Conservation (phyloP, 1,140 invertebrate species). For the Hylyphantes graminicola region DNA sequence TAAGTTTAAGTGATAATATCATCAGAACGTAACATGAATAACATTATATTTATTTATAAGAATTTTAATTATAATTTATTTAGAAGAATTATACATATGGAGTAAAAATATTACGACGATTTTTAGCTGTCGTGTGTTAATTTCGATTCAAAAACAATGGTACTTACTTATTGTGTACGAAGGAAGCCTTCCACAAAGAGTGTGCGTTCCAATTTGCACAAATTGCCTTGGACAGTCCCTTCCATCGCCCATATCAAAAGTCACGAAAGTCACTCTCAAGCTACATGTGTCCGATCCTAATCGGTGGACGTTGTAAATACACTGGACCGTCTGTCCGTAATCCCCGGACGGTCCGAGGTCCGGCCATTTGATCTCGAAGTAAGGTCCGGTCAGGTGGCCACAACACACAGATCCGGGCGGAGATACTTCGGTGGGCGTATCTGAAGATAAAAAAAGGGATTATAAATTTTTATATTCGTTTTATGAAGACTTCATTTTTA, state of each 20-base stretch:
- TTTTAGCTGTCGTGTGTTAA: not conserved
- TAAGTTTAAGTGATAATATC: too few species aligned
- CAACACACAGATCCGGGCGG: constrained; percentile 16
- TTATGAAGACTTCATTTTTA: too few species aligned
- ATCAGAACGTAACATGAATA: too few species aligned
- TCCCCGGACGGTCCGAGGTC: constrained; percentile 15
- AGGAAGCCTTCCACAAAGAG: constrained; percentile 41
- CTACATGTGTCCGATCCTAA: constrained; percentile 53
- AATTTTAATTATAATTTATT: too few species aligned
- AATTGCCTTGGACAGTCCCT: constrained; percentile 50
- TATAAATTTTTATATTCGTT: not conserved
- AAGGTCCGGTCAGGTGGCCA: constrained; percentile 44
- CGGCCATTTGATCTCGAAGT: constrained; percentile 52
- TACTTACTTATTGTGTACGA: constrained; percentile 39
- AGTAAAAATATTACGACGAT: not conserved
- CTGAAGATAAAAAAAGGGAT: not conserved
- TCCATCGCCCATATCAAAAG: constrained; percentile 50
- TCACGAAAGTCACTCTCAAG: constrained; percentile 45
- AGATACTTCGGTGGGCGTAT: not conserved
- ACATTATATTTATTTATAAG: too few species aligned
- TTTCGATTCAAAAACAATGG: not conserved
- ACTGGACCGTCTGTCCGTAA: constrained; percentile 50
- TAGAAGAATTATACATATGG: too few species aligned
- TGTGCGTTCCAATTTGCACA: constrained; percentile 45
- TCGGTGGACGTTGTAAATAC: constrained; percentile 43